phyloP scores from a whole-genome alignment of 2,888 invertebrate genomes.

The Pandemis cinnamomeana region DNA sequence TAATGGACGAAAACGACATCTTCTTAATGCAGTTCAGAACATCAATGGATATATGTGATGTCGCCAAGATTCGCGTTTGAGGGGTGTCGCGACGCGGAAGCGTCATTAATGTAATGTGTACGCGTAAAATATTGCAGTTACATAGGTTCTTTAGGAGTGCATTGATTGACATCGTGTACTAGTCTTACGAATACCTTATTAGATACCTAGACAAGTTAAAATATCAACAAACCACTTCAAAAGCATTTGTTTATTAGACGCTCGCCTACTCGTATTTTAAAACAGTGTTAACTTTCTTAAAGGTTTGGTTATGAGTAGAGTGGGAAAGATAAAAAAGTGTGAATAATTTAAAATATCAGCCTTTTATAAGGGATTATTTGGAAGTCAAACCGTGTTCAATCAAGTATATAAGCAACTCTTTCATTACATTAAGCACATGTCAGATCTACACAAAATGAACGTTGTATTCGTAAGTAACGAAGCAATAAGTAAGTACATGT shows the following conservation, averaged over 20 bases:
- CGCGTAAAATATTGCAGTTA: neutral
- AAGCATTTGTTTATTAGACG: neutral
- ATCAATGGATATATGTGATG: conserved; percentile 37
- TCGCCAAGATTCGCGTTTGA: conserved; percentile 6
- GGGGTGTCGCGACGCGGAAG: conserved; percentile 5
- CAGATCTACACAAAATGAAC: conserved; percentile 33
- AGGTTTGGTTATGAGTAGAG: too few relatives aligned
- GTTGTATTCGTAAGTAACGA: conserved; percentile 39
- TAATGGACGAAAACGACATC: conserved; percentile 78
- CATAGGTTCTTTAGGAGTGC: neutral
- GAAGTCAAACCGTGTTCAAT: conserved; percentile 22
- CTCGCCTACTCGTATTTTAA: too few relatives aligned
- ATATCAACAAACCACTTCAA: neutral
- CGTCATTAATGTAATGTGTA: neutral
- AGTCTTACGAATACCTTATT: neutral
- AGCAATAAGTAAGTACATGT: conserved; percentile 43
- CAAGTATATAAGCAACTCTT: conserved; percentile 31
- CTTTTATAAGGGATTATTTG: neutral
- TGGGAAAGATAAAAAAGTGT: too few relatives aligned
- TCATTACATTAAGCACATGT: conserved; percentile 38
- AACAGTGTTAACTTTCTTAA: too few relatives aligned
- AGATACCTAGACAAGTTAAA: neutral
- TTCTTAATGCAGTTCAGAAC: conserved; percentile 67
- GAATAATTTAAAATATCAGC: neutral
- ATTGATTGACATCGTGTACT: neutral